Evolutionary conservation across 2,888 invertebrate species (phyloP).

Genomic region (Campaea margaritaria): DNA sequence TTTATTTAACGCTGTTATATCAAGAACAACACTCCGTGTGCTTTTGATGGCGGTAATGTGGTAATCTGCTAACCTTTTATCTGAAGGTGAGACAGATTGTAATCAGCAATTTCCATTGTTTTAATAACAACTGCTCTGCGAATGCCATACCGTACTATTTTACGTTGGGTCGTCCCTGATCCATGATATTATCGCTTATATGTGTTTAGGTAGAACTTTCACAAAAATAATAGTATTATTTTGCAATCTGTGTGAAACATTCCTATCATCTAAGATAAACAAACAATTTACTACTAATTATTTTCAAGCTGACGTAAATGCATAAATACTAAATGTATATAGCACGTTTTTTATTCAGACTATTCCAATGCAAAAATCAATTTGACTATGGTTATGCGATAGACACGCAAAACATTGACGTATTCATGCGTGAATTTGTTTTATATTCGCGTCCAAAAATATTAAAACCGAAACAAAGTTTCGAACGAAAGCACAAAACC

Average conservation of each 20-base stretch:
- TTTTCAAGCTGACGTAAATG: too few species aligned
- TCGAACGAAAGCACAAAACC: conserved; percentile 37
- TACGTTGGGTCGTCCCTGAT: not conserved
- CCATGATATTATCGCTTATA: not conserved
- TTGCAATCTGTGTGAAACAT: too few species aligned
- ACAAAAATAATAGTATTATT: too few species aligned
- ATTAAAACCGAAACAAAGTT: conserved; percentile 28
- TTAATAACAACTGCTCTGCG: not conserved
- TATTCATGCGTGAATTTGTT: conserved; percentile 25
- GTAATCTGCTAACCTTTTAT: conserved; percentile 65
- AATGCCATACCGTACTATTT: not conserved
- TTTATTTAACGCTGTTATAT: conserved; percentile 81
- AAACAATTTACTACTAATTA: too few species aligned
- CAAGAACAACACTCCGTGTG: conserved; percentile 76
- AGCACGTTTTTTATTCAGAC: too few species aligned
- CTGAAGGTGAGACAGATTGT: conserved; percentile 52
- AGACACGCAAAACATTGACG: conserved; percentile 19
- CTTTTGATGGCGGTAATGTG: conserved; percentile 70
- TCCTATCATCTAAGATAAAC: too few species aligned
- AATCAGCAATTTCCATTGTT: conserved; percentile 34
- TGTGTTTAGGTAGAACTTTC: too few species aligned
- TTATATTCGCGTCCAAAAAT: conserved; percentile 22
- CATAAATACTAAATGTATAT: too few species aligned
- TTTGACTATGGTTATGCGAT: conserved; percentile 10
- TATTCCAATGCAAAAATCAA: conserved; percentile 8